Evolutionary conservation across 2,113 vertebrate genomes (phyloP).

Genomic region (Zootoca vivipara): DNA sequence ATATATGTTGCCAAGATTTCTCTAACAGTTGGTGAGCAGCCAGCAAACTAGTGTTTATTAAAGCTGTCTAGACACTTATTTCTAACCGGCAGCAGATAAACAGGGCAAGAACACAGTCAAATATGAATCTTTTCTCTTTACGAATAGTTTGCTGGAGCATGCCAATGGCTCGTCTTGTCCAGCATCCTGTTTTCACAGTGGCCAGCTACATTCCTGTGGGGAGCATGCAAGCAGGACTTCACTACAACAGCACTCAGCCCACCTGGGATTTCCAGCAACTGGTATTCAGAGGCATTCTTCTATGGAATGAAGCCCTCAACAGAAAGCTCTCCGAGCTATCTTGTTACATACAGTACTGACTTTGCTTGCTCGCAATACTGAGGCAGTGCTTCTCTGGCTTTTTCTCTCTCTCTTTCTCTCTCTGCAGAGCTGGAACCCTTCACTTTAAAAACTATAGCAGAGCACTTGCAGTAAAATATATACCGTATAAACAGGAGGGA

Average conservation of each 20-base stretch:
- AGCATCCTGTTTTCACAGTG: too few relatives aligned
- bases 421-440: too few relatives aligned
- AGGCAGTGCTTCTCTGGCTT: background rate
- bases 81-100: background rate
- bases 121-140: background rate
- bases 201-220: too few relatives aligned
- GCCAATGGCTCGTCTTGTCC: too few relatives aligned
- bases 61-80: background rate
- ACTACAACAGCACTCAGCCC: too few relatives aligned
- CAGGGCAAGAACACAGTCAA: background rate
- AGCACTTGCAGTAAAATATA: too few relatives aligned
- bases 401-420: background rate
- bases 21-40: background rate
- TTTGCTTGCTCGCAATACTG: too few relatives aligned
- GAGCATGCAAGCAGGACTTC: too few relatives aligned
- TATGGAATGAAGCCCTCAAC: background rate
- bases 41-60: background rate
- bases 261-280: too few relatives aligned
- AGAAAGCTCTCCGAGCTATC: background rate
- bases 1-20: background rate
- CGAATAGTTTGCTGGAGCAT: background rate
- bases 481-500: too few relatives aligned
- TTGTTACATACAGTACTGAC: background rate
- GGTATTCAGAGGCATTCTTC: too few relatives aligned
- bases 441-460: too few relatives aligned